Evolutionary conservation across 2,113 vertebrate species (phyloP).

Genomic region (Protobothrops mucrosquamatus): DNA sequence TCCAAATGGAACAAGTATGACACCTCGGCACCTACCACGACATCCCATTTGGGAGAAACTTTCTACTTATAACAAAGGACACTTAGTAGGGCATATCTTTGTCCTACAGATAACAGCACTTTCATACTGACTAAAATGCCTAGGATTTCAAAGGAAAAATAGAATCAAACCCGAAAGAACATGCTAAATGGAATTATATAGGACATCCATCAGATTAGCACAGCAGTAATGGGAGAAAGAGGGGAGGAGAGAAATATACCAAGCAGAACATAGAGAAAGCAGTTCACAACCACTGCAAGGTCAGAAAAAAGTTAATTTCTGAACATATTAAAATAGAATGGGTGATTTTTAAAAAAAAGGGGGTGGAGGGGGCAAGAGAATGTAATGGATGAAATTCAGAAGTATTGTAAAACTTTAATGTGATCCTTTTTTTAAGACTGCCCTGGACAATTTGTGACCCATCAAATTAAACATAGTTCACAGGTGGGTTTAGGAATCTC

Average conservation of each 20-base stretch:
- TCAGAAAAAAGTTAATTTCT: slow-evolving; percentile 22
- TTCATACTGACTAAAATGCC: slow-evolving; percentile 22
- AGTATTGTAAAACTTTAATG: background rate
- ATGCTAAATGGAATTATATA: slow-evolving; percentile 33
- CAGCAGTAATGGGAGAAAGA: slow-evolving; percentile 16
- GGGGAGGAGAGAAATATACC: background rate
- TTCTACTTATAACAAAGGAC: background rate
- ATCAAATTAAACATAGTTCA: background rate
- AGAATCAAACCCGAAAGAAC: background rate
- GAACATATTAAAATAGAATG: background rate
- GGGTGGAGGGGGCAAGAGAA: background rate
- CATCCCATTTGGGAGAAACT: background rate
- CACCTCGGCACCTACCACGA: background rate
- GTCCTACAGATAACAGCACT: background rate
- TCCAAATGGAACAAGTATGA: background rate
- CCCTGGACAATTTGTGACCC: background rate
- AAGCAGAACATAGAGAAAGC: slow-evolving; percentile 4
- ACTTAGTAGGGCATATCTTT: rapidly evolving
- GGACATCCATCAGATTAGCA: slow-evolving; percentile 39
- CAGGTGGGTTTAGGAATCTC: background rate
- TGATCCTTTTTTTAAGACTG: background rate
- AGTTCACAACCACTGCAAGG: slow-evolving; percentile 21
- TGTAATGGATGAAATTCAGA: background rate
- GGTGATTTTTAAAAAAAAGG: background rate
- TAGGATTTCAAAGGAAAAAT: slow-evolving; percentile 26